Evolutionary conservation across 2,113 vertebrate species (phyloP).

Genomic region (Osmerus mordax): DNA sequence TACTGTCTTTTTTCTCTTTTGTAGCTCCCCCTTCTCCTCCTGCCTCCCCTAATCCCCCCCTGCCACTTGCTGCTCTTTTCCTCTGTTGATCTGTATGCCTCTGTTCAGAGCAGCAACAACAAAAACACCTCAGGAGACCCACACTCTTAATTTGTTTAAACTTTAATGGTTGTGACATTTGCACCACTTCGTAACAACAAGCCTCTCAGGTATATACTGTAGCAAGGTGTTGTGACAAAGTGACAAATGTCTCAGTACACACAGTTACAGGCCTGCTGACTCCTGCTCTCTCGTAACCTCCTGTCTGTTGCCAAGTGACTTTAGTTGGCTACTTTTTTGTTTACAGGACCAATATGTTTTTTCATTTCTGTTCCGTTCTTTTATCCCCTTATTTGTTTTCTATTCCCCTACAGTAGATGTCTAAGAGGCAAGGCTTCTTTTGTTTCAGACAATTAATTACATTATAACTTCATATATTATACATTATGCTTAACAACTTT

Average conservation of each 20-base stretch:
- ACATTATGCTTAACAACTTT: conserved; percentile 65
- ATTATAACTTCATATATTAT: conserved; percentile 45
- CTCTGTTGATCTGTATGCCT: conserved; percentile 69
- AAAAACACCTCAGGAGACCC: conserved; percentile 60
- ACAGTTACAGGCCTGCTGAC: conserved; percentile 62
- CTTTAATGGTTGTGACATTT: conserved; percentile 64
- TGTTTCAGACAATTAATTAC: conserved; percentile 52
- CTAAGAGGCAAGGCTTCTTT: conserved; percentile 67
- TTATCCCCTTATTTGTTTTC: conserved; percentile 59
- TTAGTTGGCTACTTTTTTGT: conserved; percentile 71
- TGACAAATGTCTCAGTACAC: conserved; percentile 51
- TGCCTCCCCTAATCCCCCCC: conserved; percentile 72
- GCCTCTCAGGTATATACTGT: conserved; percentile 58
- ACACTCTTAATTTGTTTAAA: conserved; percentile 46
- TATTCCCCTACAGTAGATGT: conserved; percentile 67
- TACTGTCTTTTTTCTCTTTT: conserved; percentile 73
- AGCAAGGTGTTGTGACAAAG: conserved; percentile 52
- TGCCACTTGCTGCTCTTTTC: conserved; percentile 69
- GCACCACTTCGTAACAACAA: conserved; percentile 62
- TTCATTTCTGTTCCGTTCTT: conserved; percentile 62
- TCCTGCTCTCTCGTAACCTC: conserved; percentile 71
- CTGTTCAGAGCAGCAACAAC: conserved; percentile 54
- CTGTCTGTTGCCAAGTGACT: conserved; percentile 67
- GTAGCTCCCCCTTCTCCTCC: conserved; percentile 66
- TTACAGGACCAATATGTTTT: conserved; percentile 70